A percentile compares a stretch with the other conserved stretches of the same genome.
phyloP scores from a whole-genome alignment of 2,113 vertebrate species.

The Megaleporinus macrocephalus region DNA sequence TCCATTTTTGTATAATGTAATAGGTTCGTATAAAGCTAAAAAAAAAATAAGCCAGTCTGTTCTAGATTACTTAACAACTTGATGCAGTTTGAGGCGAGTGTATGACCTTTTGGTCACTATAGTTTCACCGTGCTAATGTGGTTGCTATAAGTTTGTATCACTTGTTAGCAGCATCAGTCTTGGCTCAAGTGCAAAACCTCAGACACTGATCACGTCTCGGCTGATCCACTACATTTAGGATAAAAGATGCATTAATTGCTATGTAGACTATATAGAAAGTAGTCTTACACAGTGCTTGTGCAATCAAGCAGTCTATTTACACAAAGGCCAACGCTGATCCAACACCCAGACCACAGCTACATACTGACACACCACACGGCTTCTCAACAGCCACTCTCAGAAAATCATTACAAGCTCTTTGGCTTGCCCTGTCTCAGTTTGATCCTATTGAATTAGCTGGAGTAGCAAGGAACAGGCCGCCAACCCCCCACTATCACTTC shows the following conservation, averaged over 20 bases:
- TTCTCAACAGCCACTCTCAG: background rate
- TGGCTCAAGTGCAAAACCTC: too few species aligned
- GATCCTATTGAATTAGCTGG: background rate
- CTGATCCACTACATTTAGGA: background rate
- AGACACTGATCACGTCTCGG: too few species aligned
- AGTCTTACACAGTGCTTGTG: background rate
- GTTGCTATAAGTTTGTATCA: background rate
- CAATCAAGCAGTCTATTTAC: background rate
- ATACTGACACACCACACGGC: too few species aligned
- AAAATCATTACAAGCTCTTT: slow-evolving; percentile 5
- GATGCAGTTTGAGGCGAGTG: too few species aligned
- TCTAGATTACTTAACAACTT: too few species aligned
- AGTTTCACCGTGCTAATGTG: background rate
- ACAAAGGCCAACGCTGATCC: background rate
- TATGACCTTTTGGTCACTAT: too few species aligned
- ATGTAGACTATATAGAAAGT: background rate
- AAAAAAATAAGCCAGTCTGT: too few species aligned
- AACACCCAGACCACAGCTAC: background rate
- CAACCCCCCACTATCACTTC: background rate
- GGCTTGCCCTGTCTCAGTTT: background rate
- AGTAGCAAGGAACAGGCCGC: background rate
- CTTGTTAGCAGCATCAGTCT: background rate
- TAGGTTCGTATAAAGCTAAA: too few species aligned
- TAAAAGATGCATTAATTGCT: too few species aligned
- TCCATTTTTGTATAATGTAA: too few species aligned